These are phyloP conservation scores for Nannobrachium achirus DNA, from an alignment of 2,113 vertebrate genomes.

Conservation along the genomic window DNA sequence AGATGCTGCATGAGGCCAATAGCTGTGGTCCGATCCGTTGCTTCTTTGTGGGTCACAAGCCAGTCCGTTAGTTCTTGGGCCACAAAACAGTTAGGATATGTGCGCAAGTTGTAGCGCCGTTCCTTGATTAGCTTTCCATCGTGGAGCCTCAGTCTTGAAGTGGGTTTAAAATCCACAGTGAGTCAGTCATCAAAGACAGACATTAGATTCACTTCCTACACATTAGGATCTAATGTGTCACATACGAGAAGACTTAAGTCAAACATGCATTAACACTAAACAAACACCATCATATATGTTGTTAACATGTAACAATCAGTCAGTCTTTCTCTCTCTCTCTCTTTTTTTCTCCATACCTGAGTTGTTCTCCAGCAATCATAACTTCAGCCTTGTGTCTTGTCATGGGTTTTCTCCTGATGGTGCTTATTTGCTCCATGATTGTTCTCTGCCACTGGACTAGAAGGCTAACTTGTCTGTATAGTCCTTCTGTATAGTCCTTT, in stretches of 20 bases:
- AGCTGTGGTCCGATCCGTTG: constrained; percentile 79
- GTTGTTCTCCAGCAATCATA: constrained; percentile 88
- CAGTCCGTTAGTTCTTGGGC: constrained; percentile 87
- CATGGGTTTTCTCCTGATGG: constrained; percentile 77
- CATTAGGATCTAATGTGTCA: no score
- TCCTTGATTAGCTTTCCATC: constrained; percentile 88
- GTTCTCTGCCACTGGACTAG: constrained; percentile 18
- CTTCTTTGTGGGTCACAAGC: constrained; percentile 86
- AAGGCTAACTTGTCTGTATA: constrained; percentile 29
- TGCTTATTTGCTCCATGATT: constrained; percentile 77
- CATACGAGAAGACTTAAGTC: no score
- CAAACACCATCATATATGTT: no score
- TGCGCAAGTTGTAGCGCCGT: constrained; percentile 82
- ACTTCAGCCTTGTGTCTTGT: constrained; percentile 82
- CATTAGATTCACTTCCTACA: no score
- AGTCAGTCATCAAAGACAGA: no score
- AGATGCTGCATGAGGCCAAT: constrained; percentile 87
- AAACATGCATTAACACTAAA: no score
- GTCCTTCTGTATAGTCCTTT: constrained; percentile 31
- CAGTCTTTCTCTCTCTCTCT: background rate
- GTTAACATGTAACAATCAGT: background rate
- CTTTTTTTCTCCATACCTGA: constrained; percentile 78
- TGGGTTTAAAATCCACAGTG: background rate
- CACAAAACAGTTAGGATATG: constrained; percentile 88
- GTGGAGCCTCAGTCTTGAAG: constrained; percentile 83